These are phyloP conservation scores for Apus apus DNA, from an alignment of 2,113 vertebrate species.

Conservation along the genomic window DNA sequence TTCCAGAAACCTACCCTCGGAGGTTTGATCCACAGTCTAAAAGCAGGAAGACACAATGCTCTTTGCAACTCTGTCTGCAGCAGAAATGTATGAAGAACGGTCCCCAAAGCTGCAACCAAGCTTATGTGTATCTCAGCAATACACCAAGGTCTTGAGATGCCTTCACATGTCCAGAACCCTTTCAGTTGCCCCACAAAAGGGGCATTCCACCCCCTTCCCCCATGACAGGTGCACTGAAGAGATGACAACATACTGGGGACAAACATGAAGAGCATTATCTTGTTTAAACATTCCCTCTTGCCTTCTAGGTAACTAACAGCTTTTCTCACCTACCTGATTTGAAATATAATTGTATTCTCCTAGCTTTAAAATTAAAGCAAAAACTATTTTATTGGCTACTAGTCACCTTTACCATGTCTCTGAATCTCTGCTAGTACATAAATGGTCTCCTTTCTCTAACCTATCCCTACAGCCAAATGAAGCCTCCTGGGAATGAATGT, in stretches of 20 bases:
- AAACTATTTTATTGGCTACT: neutral
- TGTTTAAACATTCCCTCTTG: neutral
- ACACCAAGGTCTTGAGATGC: neutral
- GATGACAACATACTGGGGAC: neutral
- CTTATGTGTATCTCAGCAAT: rapidly evolving
- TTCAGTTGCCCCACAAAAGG: neutral
- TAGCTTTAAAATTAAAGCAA: neutral
- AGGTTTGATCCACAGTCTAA: neutral
- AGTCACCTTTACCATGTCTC: neutral
- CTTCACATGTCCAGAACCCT: neutral
- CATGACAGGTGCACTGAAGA: neutral
- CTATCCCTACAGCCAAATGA: neutral
- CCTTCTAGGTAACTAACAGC: neutral
- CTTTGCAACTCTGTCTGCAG: rapidly evolving
- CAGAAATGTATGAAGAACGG: neutral
- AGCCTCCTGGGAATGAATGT: neutral
- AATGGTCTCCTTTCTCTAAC: neutral
- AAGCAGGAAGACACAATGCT: neutral
- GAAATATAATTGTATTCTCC: neutral
- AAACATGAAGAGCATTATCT: neutral
- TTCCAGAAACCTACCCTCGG: neutral
- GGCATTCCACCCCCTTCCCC: neutral
- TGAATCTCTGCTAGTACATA: neutral
- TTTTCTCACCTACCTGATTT: neutral
- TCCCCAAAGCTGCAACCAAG: neutral